These are phyloP conservation scores for Malaclemys terrapin DNA, from an alignment of 2,113 vertebrate species.

Conservation along the genomic window DNA sequence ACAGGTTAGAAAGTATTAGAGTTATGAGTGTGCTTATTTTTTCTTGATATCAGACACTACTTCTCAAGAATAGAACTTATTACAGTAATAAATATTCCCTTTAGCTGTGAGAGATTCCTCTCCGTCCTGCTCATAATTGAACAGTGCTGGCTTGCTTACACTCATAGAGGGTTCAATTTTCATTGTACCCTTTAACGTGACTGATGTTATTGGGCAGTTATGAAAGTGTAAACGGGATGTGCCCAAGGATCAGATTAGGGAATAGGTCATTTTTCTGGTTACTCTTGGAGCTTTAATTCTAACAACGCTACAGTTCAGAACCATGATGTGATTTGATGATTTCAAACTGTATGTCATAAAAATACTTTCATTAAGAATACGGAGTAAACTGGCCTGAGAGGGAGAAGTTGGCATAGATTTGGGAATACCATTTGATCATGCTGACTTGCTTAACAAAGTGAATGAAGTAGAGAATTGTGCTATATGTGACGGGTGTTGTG, in stretches of 20 bases:
- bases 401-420: background rate
- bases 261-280: background rate
- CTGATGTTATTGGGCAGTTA: background rate
- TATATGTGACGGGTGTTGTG: background rate
- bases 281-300: background rate
- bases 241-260: background rate
- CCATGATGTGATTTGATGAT: background rate
- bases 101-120: background rate
- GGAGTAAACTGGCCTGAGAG: background rate
- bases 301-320: background rate
- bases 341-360: background rate
- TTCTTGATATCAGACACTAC: background rate
- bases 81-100: background rate
- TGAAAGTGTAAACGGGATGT: background rate
- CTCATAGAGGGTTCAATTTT: background rate
- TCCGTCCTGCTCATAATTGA: background rate
- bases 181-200: background rate
- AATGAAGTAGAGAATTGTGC: background rate
- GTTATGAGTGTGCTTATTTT: background rate
- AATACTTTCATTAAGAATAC: background rate
- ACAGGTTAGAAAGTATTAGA: background rate
- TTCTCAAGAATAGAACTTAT: background rate
- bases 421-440: background rate
- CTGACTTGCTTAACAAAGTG: slow-evolving; percentile 35
- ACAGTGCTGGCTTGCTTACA: background rate